A percentile compares a stretch with the other conserved stretches of the same genome.
Evolutionary conservation across 2,797 vertebrate species (phyloP).

Genomic region (Tapirus indicus): DNA sequence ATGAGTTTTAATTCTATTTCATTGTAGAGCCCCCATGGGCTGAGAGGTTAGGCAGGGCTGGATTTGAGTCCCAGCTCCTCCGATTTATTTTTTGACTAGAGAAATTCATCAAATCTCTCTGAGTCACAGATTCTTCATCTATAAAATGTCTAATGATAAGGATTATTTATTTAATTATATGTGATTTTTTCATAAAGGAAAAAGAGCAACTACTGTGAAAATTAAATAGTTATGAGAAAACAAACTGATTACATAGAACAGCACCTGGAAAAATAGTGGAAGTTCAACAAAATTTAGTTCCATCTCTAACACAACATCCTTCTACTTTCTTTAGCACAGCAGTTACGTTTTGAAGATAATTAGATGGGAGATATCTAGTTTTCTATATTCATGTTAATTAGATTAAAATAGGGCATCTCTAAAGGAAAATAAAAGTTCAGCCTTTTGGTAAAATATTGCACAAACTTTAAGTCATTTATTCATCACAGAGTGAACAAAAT

Average conservation of each 20-base stretch:
- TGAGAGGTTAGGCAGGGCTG: neutral
- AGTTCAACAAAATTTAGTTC: neutral
- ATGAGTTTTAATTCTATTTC: slow-evolving; percentile 32
- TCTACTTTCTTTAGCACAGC: neutral
- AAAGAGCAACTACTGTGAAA: neutral
- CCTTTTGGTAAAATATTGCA: neutral
- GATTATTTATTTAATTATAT: neutral
- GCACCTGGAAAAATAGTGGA: neutral
- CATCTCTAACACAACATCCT: neutral
- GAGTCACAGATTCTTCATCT: neutral
- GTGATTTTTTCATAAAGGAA: neutral
- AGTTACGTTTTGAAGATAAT: neutral
- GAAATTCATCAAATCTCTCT: neutral
- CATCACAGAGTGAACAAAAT: neutral
- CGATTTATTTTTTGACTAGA: neutral
- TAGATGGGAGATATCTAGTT: neutral
- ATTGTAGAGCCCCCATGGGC: neutral
- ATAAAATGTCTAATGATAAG: neutral
- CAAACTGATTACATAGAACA: neutral
- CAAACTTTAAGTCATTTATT: neutral
- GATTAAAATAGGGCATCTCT: neutral
- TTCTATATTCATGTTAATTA: neutral
- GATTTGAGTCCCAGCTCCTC: neutral
- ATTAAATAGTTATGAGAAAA: slow-evolving; percentile 16
- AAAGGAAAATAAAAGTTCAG: neutral